A percentile compares a stretch with the other conserved stretches of the same genome.
Conservation (phyloP, 2,888 invertebrate genomes). For the Melieria picta region DNA sequence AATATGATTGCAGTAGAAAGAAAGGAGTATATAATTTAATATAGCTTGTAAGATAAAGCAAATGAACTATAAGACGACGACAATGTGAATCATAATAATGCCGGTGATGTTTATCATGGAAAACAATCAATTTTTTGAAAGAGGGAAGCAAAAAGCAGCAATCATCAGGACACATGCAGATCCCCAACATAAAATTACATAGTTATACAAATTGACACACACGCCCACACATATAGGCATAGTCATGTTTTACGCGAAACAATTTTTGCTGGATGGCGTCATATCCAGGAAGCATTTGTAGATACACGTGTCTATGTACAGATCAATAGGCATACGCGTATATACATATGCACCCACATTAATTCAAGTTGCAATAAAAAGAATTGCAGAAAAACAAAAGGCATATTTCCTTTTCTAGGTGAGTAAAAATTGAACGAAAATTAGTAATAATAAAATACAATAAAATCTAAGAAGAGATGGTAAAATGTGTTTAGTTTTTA, state of each 20-base stretch:
- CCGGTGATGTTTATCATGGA: not conserved
- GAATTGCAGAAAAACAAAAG: not conserved
- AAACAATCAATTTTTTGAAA: not conserved
- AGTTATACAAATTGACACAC: not conserved
- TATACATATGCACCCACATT: not conserved
- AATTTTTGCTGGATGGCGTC: too few relatives aligned
- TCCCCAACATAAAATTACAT: slow-evolving; percentile 3
- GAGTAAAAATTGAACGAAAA: too few relatives aligned
- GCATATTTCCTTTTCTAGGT: too few relatives aligned
- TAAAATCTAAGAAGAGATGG: too few relatives aligned
- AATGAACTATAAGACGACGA: slow-evolving; percentile 24
- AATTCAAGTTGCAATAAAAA: not conserved
- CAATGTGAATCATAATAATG: slow-evolving; percentile 38
- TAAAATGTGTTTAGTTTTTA: too few relatives aligned
- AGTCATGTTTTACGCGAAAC: too few relatives aligned
- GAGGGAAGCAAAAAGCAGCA: not conserved
- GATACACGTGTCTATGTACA: not conserved
- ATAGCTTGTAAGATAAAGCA: slow-evolving; percentile 18
- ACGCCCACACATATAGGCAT: not conserved
- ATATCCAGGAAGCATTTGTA: too few relatives aligned
- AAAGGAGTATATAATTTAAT: slow-evolving; percentile 21
- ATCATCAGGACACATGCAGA: not conserved
- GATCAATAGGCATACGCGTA: slow-evolving; percentile 3
- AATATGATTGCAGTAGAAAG: not conserved
- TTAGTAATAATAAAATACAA: too few relatives aligned